These are phyloP conservation scores for Itoplectis maculator DNA, from an alignment of 2,888 invertebrate genomes.

Conservation along the genomic window DNA sequence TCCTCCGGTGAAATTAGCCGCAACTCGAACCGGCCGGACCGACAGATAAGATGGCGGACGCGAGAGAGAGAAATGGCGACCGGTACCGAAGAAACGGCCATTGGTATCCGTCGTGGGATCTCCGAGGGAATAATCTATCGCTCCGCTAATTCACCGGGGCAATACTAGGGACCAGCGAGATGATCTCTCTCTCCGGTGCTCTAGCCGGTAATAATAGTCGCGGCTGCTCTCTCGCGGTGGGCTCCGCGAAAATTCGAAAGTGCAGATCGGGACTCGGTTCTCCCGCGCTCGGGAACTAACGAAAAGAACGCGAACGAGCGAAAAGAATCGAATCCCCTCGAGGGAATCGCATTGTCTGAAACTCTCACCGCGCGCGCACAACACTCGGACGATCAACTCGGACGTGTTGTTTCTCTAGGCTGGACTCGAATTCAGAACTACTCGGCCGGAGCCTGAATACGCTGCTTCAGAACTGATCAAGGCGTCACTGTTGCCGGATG, in stretches of 20 bases:
- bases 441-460: not conserved
- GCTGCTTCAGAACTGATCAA: no score
- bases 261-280: conserved; percentile 34
- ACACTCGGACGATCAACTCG: not conserved
- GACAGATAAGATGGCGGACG: not conserved
- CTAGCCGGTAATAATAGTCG: conserved; percentile 30
- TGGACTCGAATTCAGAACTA: not conserved
- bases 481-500: no score
- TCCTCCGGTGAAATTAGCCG: conserved; percentile 47
- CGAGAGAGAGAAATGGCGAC: conserved; percentile 12
- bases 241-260: conserved; percentile 58
- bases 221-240: no score
- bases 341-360: conserved; percentile 56
- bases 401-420: not conserved
- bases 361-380: not conserved
- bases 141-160: conserved; percentile 1
- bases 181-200: conserved; percentile 52
- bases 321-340: not conserved
- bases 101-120: conserved; percentile 54
- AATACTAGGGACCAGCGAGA: no score
- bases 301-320: conserved; percentile 7
- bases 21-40: conserved; percentile 25
- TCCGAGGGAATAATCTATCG: conserved; percentile 31
- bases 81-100: conserved; percentile 43
- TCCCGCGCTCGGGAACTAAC: conserved; percentile 21